Percentiles rank a stretch among this genome's conserved stretches.
These are phyloP conservation scores for Drosophila saltans DNA, from an alignment of 1,140 invertebrate genomes.

Conservation along the genomic window DNA sequence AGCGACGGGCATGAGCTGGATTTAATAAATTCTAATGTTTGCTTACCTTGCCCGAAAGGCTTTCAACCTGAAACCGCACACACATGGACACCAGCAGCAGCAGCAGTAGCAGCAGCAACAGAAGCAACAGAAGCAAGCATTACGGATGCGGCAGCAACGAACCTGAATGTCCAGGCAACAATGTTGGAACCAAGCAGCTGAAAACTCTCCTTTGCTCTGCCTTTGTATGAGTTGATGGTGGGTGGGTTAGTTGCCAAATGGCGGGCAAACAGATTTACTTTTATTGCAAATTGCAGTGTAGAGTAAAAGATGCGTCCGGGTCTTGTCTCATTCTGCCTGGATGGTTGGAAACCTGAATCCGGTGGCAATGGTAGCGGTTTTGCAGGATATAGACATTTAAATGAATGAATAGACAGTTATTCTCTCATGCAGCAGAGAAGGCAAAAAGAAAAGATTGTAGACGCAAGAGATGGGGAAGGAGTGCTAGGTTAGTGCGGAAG, in stretches of 20 bases:
- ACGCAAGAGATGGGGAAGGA: too few species aligned
- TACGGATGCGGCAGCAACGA: too few species aligned
- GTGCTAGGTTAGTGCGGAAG: too few species aligned
- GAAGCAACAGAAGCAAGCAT: not conserved
- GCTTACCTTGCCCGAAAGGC: slow-evolving; percentile 74
- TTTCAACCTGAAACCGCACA: slow-evolving; percentile 65
- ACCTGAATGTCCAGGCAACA: slow-evolving; percentile 18
- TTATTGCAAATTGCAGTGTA: slow-evolving; percentile 75
- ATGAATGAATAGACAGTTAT: slow-evolving; percentile 59
- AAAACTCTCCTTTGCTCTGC: not conserved
- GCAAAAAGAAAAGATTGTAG: not conserved
- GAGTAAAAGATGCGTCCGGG: slow-evolving; percentile 36
- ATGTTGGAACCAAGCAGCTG: slow-evolving; percentile 35
- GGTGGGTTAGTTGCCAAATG: not conserved
- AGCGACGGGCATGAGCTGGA: slow-evolving; percentile 51
- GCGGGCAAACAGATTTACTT: slow-evolving; percentile 63
- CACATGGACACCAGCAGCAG: slow-evolving; percentile 23
- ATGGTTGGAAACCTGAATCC: not conserved
- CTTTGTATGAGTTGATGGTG: not conserved
- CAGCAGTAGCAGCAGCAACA: slow-evolving; percentile 33
- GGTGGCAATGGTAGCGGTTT: slow-evolving; percentile 17
- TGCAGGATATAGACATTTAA: slow-evolving; percentile 71
- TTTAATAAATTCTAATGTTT: slow-evolving; percentile 81
- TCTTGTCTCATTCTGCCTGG: not conserved
- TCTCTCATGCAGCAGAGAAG: not conserved